Percentiles rank a stretch among this genome's conserved stretches.
phyloP scores from a whole-genome alignment of 2,113 vertebrate genomes.

The Diadophis punctatus region DNA sequence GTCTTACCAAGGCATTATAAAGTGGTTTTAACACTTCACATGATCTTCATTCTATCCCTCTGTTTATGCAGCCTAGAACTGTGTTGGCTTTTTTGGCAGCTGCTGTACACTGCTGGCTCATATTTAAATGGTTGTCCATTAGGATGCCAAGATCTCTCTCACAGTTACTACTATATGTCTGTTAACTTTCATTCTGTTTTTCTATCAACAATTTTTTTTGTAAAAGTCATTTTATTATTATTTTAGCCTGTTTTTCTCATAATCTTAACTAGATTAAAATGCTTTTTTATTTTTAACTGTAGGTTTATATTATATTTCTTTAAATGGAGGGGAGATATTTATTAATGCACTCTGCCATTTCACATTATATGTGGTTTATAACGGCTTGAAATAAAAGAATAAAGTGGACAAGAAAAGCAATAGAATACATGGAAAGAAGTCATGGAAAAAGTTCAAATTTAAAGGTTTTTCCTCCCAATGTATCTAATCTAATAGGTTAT shows the following conservation, averaged over 20 bases:
- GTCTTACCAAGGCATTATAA: too few relatives aligned
- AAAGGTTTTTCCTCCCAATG: neutral
- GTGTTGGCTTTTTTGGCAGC: too few relatives aligned
- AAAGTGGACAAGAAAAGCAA: neutral
- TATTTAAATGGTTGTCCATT: too few relatives aligned
- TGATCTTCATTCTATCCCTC: too few relatives aligned
- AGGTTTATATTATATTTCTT: neutral
- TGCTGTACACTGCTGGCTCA: too few relatives aligned
- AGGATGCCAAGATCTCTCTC: too few relatives aligned
- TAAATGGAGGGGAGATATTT: neutral
- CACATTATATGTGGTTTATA: neutral
- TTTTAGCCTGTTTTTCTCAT: neutral
- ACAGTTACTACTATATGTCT: neutral
- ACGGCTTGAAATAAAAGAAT: neutral
- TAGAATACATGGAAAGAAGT: neutral
- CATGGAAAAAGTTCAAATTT: neutral
- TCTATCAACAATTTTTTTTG: neutral
- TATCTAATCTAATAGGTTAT: neutral
- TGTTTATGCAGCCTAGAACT: too few relatives aligned
- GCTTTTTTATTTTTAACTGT: neutral
- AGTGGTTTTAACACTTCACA: too few relatives aligned
- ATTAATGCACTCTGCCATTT: neutral
- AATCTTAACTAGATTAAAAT: neutral
- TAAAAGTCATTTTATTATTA: neutral
- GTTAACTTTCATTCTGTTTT: neutral